A percentile compares a stretch with the other conserved stretches of the same genome.
Evolutionary conservation across 2,113 vertebrate species (phyloP).

Genomic region (Bujurquina vittata): DNA sequence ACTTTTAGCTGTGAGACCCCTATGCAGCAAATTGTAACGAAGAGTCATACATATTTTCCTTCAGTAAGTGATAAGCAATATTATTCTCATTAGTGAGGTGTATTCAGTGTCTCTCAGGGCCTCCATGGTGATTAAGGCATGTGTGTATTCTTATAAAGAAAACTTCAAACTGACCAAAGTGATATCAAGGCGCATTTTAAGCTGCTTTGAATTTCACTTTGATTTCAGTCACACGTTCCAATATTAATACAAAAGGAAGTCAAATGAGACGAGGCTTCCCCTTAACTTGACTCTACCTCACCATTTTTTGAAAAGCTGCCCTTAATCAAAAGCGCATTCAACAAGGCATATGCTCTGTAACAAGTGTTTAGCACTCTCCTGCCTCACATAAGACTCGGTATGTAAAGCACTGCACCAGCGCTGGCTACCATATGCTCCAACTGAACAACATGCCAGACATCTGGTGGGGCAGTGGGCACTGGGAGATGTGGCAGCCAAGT

Average conservation of each 20-base stretch:
- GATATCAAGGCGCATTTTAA: background rate
- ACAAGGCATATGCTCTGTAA: conserved; percentile 35
- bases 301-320: conserved; percentile 1
- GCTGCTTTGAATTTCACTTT: background rate
- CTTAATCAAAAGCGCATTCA: conserved; percentile 32
- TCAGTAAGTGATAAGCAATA: conserved; percentile 41
- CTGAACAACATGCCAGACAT: conserved; percentile 59
- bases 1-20: conserved; percentile 12
- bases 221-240: background rate
- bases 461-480: conserved; percentile 50
- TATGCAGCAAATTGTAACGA: conserved; percentile 22
- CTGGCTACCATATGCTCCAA: conserved; percentile 58
- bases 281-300: background rate
- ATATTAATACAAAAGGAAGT: background rate
- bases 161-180: background rate
- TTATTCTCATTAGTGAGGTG: conserved; percentile 52
- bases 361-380: conserved; percentile 20
- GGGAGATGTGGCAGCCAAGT: conserved; percentile 34
- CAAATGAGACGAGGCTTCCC: background rate
- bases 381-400: conserved; percentile 30
- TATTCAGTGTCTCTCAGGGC: conserved; percentile 40
- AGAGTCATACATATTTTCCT: conserved; percentile 51
- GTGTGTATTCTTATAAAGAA: background rate
- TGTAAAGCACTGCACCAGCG: conserved; percentile 51
- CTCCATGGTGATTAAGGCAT: background rate